Conservation (phyloP, 2,888 invertebrate species). For the Andrena haemorrhoa region DNA sequence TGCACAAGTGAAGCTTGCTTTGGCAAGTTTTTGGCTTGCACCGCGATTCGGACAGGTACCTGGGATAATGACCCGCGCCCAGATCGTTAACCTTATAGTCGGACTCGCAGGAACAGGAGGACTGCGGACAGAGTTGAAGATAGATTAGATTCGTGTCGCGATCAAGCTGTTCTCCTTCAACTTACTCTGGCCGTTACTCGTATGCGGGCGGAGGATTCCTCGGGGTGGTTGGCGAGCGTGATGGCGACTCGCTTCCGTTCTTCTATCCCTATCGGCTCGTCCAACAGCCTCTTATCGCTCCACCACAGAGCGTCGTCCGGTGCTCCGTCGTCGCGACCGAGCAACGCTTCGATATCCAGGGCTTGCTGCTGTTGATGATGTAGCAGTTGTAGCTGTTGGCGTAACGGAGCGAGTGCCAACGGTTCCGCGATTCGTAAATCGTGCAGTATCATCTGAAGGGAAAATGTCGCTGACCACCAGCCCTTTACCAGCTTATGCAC, state of each 20-base stretch:
- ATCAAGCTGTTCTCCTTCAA: background rate
- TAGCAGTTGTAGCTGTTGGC: background rate
- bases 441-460: slow-evolving; percentile 17
- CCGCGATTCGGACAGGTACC: slow-evolving; percentile 71
- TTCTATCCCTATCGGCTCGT: background rate
- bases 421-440: background rate
- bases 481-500: background rate
- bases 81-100: slow-evolving; percentile 72
- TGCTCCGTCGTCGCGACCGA: background rate
- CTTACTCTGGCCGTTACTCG: no score
- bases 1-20: slow-evolving; percentile 73
- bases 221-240: background rate
- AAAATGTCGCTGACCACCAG: background rate
- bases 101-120: slow-evolving; percentile 73
- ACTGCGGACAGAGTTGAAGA: slow-evolving; percentile 40
- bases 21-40: slow-evolving; percentile 71
- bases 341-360: background rate
- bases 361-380: background rate
- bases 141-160: background rate
- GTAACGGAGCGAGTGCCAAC: background rate
- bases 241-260: background rate
- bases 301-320: background rate
- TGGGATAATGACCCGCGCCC: slow-evolving; percentile 76
- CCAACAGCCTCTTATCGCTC: background rate
- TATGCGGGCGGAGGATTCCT: background rate